Conservation (phyloP, 1,140 invertebrate genomes). For the Lordiphosa clarofinis region DNA sequence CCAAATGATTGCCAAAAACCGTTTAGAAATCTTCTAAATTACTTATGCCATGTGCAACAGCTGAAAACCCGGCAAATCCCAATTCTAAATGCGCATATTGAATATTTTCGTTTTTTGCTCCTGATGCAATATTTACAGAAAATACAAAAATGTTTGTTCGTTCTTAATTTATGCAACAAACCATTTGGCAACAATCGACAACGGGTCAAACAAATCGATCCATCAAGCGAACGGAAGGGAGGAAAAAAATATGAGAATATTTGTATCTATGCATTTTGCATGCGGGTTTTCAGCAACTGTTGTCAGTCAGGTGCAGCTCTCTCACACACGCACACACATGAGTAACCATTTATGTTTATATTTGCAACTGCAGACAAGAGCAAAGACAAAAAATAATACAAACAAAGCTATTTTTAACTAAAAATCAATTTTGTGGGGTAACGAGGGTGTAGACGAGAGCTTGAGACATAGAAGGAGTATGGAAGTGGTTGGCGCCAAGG, state of each 20-base stretch:
- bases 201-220: conserved; percentile 42
- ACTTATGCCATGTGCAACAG: conserved; percentile 10
- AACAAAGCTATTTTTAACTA: conserved; percentile 22
- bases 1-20: conserved; percentile 3
- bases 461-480: not conserved
- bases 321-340: conserved; percentile 6
- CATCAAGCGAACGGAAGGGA: conserved; percentile 36
- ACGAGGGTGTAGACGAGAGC: not conserved
- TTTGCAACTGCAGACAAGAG: conserved; percentile 23
- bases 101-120: conserved; percentile 26
- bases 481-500: not conserved
- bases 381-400: conserved; percentile 3
- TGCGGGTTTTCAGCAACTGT: conserved; percentile 59
- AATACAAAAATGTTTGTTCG: not conserved
- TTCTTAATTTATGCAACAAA: conserved; percentile 63
- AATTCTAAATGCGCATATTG: conserved; percentile 27
- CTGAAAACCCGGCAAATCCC: conserved; percentile 18
- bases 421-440: conserved; percentile 11
- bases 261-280: conserved; percentile 56
- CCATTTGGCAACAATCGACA: conserved; percentile 38
- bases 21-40: conserved; percentile 10
- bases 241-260: conserved; percentile 33
- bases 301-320: conserved; percentile 46
- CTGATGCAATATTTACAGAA: conserved; percentile 54
- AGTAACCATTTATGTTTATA: conserved; percentile 40